These are phyloP conservation scores for Dermolepida albohirtum DNA, from an alignment of 2,888 invertebrate species.

Conservation along the genomic window DNA sequence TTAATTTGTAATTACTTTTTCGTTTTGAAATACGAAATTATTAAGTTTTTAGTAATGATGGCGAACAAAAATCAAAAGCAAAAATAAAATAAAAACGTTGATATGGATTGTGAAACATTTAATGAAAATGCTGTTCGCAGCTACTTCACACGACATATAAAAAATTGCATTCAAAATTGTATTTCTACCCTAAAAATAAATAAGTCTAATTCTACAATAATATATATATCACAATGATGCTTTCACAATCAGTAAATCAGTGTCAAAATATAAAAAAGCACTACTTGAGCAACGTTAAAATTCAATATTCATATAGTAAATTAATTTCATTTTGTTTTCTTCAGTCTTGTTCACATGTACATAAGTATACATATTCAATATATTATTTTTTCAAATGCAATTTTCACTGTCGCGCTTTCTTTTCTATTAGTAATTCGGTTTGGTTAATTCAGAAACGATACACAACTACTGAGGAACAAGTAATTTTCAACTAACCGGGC, in stretches of 20 bases:
- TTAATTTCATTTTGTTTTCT: slow-evolving; percentile 8
- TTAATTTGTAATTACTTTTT: too few relatives aligned
- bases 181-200: slow-evolving; percentile 8
- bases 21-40: too few relatives aligned
- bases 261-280: slow-evolving; percentile 22
- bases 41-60: too few relatives aligned
- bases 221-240: slow-evolving; percentile 34
- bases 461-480: slow-evolving; percentile 72
- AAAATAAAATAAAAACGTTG: too few relatives aligned
- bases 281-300: slow-evolving; percentile 38
- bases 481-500: slow-evolving; percentile 85
- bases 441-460: slow-evolving; percentile 71
- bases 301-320: slow-evolving; percentile 10
- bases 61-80: too few relatives aligned
- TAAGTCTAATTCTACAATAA: slow-evolving; percentile 20
- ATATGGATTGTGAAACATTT: too few relatives aligned
- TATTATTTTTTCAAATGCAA: slow-evolving; percentile 26
- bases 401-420: slow-evolving; percentile 19
- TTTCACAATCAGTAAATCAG: slow-evolving; percentile 15
- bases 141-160: too few relatives aligned
- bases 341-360: slow-evolving; percentile 3
- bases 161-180: too few relatives aligned
- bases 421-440: neutral
- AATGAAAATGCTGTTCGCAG: too few relatives aligned
- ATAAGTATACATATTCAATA: slow-evolving; percentile 6